phyloP scores from a whole-genome alignment of 1,140 invertebrate genomes.

The Paraescarpia echinospica region DNA sequence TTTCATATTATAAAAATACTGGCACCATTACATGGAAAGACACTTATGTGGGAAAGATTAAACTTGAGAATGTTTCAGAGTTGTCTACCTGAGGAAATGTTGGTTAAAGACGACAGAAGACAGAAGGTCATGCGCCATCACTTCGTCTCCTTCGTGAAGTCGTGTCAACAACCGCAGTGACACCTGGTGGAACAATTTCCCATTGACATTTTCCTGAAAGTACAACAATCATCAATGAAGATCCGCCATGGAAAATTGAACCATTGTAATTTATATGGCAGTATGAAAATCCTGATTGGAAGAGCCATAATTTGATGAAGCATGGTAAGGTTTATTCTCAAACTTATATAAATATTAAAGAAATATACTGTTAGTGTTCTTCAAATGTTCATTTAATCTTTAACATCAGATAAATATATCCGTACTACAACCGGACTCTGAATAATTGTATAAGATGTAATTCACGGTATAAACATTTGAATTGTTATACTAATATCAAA shows the following conservation, averaged over 20 bases:
- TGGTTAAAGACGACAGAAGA: slow-evolving; percentile 46
- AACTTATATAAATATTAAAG: background rate
- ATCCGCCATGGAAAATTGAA: background rate
- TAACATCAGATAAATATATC: too few relatives aligned
- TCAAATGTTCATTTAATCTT: too few relatives aligned
- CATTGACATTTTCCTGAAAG: slow-evolving; percentile 13
- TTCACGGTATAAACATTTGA: too few relatives aligned
- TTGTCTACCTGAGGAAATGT: background rate
- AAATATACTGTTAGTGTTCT: background rate
- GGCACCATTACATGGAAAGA: background rate
- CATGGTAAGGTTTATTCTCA: background rate
- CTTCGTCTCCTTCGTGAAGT: slow-evolving; percentile 49
- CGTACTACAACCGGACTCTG: too few relatives aligned
- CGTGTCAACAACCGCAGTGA: slow-evolving; percentile 40
- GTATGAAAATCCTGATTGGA: background rate
- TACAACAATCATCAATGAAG: background rate
- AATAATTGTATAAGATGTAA: too few relatives aligned
- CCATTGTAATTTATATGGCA: too few relatives aligned
- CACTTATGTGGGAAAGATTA: background rate
- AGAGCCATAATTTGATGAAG: background rate
- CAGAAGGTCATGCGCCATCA: slow-evolving; percentile 45
- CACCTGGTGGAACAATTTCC: slow-evolving; percentile 40
- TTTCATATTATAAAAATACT: background rate
- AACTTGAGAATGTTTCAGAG: background rate
- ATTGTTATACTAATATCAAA: too few relatives aligned